A percentile compares a stretch with the other conserved stretches of the same genome.
phyloP scores from a whole-genome alignment of 2,888 invertebrate species.

The Oscheius sp. region DNA sequence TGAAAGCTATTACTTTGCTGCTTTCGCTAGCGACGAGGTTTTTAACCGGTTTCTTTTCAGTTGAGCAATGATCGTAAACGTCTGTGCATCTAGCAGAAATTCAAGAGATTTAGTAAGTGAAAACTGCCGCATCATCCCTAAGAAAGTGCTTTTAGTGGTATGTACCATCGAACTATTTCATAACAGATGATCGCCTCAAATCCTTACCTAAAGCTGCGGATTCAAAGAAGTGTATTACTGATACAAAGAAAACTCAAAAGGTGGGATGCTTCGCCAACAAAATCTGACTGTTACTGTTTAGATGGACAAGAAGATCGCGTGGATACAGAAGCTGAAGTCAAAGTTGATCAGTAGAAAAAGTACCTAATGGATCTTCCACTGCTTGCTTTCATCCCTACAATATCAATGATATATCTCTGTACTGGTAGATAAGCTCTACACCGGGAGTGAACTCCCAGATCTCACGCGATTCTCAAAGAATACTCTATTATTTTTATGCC shows the following conservation, averaged over 20 bases:
- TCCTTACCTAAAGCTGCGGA: neutral
- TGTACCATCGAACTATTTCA: neutral
- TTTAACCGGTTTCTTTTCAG: slow-evolving; percentile 12
- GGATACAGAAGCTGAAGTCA: slow-evolving; percentile 23
- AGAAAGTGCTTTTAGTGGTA: slow-evolving; percentile 13
- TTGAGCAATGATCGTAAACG: slow-evolving; percentile 27
- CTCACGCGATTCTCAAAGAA: slow-evolving; percentile 2
- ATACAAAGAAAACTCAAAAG: neutral
- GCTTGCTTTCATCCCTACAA: neutral
- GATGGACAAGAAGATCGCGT: neutral
- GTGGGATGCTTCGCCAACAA: neutral
- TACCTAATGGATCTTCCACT: neutral
- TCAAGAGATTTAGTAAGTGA: slow-evolving; percentile 15
- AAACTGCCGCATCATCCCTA: neutral
- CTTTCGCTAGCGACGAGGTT: neutral
- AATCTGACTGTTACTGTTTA: neutral
- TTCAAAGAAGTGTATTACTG: neutral
- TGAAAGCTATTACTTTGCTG: no score
- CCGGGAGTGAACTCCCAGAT: neutral
- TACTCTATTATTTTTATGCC: neutral
- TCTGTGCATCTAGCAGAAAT: slow-evolving; percentile 26
- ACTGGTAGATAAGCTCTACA: slow-evolving; percentile 19
- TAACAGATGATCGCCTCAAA: slow-evolving; percentile 14
- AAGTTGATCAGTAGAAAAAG: slow-evolving; percentile 22
- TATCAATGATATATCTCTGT: slow-evolving; percentile 26